These are phyloP conservation scores for Andricus quercusramuli DNA, from an alignment of 2,888 invertebrate genomes.

Conservation along the genomic window DNA sequence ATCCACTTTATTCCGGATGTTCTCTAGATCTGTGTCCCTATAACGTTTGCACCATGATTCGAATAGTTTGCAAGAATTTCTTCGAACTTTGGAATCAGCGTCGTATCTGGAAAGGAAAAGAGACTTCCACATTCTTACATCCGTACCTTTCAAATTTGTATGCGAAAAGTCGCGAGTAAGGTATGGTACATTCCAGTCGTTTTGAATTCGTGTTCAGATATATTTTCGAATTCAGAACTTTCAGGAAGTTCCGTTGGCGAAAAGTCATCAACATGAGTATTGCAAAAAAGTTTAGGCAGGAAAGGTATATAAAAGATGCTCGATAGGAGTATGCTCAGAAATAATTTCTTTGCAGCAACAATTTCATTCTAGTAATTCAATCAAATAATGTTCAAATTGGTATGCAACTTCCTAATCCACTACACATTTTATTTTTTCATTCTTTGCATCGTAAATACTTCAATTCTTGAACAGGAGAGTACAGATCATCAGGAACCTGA, in stretches of 20 bases:
- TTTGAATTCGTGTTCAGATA: neutral
- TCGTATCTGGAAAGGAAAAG: neutral
- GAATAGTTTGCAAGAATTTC: conserved; percentile 7
- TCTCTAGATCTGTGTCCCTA: neutral
- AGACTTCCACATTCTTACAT: neutral
- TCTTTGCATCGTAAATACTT: no score
- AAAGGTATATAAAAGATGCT: neutral
- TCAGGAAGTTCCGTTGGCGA: neutral
- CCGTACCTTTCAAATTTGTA: neutral
- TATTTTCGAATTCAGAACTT: no score
- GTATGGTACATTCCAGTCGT: neutral
- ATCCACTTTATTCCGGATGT: conserved; percentile 2
- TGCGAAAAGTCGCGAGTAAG: neutral
- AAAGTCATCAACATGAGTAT: neutral
- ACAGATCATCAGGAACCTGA: no score
- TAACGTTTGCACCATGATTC: conserved; percentile 3
- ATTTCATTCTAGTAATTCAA: no score
- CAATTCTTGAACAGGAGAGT: no score
- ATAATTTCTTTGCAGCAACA: no score
- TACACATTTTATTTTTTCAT: no score
- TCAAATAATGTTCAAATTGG: no score
- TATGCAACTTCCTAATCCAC: no score
- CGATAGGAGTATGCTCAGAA: neutral
- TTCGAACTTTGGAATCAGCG: neutral
- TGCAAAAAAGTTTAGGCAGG: neutral